Conservation (phyloP, 2,113 vertebrate genomes). For the Hypomesus transpacificus region DNA sequence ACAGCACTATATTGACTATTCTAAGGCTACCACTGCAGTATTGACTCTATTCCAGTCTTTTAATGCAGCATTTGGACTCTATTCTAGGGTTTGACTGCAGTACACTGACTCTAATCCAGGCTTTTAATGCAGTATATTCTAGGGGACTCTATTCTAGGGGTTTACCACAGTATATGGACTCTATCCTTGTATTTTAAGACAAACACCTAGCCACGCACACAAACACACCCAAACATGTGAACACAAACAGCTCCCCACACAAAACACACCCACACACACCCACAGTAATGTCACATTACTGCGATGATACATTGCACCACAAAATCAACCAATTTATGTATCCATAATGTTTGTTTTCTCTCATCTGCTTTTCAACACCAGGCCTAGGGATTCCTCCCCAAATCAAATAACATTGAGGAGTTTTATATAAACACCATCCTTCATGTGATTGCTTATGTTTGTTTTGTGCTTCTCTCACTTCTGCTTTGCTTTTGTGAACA, state of each 20-base stretch:
- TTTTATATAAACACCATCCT: slow-evolving; percentile 34
- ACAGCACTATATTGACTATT: too few relatives aligned
- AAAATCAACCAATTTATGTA: slow-evolving; percentile 21
- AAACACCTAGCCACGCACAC: neutral
- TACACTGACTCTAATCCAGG: too few relatives aligned
- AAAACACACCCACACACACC: slow-evolving; percentile 2
- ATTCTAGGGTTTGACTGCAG: too few relatives aligned
- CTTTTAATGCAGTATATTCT: too few relatives aligned
- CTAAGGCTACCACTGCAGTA: too few relatives aligned
- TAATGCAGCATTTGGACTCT: too few relatives aligned
- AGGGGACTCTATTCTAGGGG: too few relatives aligned
- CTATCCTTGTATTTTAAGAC: too few relatives aligned
- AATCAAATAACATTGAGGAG: slow-evolving; percentile 31
- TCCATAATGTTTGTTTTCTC: slow-evolving; percentile 34
- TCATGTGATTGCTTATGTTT: slow-evolving; percentile 31
- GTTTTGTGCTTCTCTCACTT: slow-evolving; percentile 15
- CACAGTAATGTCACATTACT: slow-evolving; percentile 3
- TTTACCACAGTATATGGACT: too few relatives aligned
- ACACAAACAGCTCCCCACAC: neutral
- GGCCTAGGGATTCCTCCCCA: slow-evolving; percentile 19
- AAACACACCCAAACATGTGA: neutral
- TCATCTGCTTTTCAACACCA: slow-evolving; percentile 21
- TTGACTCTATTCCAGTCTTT: too few relatives aligned
- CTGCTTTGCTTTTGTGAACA: slow-evolving; percentile 11
- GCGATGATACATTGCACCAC: slow-evolving; percentile 24